These are phyloP conservation scores for Himalopsyche anomala DNA, from an alignment of 2,888 invertebrate genomes.

Conservation along the genomic window DNA sequence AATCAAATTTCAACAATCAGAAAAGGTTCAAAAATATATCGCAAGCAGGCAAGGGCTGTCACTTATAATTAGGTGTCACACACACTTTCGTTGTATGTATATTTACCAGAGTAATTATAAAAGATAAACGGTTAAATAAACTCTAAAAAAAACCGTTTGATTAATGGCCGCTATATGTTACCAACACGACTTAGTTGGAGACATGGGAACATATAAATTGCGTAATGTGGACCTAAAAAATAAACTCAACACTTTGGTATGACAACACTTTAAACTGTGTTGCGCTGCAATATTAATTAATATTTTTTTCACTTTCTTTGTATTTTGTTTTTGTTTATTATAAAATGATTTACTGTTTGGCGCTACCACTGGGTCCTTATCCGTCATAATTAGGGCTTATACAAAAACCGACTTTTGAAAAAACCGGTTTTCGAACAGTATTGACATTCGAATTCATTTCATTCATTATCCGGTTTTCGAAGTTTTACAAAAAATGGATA, in stretches of 20 bases:
- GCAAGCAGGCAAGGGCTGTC: not conserved
- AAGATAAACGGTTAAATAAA: not conserved
- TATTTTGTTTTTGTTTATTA: no score
- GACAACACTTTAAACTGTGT: not conserved
- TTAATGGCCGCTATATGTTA: constrained; percentile 14
- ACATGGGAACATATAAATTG: not conserved
- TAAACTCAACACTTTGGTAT: not conserved
- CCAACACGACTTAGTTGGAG: not conserved
- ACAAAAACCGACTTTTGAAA: no score
- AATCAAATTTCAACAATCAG: no score
- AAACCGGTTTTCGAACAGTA: no score
- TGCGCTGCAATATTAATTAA: not conserved
- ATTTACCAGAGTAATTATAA: not conserved
- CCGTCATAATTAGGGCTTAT: no score
- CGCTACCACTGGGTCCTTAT: no score
- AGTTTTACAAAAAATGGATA: no score
- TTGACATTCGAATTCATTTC: no score
- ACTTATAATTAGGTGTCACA: not conserved
- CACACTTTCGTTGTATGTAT: not conserved
- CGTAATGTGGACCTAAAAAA: not conserved
- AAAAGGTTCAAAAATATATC: not conserved
- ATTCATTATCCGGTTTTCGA: no score
- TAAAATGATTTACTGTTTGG: no score
- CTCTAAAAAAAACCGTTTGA: not conserved
- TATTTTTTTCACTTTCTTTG: no score